Conservation (phyloP, 2,888 invertebrate genomes). For the Drosophila dives region DNA sequence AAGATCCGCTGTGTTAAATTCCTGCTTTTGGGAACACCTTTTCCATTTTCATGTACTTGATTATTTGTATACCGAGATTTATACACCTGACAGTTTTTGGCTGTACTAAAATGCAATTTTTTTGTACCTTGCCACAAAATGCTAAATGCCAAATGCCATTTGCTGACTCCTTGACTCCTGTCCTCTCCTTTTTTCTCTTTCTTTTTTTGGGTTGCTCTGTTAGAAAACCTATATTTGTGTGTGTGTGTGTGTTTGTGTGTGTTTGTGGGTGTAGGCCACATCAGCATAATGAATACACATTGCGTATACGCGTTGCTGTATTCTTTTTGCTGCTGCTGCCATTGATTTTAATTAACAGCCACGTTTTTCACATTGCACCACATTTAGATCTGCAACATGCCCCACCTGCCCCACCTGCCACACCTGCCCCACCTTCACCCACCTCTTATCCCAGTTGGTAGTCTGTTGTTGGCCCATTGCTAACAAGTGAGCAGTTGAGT, state of each 20-base stretch:
- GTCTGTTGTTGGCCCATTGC: not conserved
- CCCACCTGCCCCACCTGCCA: not conserved
- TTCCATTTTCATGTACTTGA: too few species aligned
- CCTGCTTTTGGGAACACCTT: too few species aligned
- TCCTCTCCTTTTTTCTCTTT: not conserved
- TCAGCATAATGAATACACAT: conserved; percentile 42
- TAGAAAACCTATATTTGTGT: conserved; percentile 12
- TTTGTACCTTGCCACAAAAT: conserved; percentile 45
- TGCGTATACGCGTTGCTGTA: conserved; percentile 41
- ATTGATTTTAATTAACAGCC: conserved; percentile 39
- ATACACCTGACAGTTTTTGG: conserved; percentile 11
- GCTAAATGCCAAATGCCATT: conserved; percentile 25
- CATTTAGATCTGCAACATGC: not conserved
- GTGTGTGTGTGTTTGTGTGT: conserved; percentile 5
- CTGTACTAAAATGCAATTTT: conserved; percentile 51
- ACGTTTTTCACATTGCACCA: not conserved
- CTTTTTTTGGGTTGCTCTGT: conserved; percentile 27
- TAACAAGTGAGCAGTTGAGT: conserved; percentile 33
- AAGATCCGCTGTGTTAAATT: too few species aligned
- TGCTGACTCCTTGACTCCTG: conserved; percentile 10
- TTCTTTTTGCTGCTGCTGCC: not conserved
- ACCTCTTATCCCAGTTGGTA: not conserved
- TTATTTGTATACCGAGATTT: too few species aligned
- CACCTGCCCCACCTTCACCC: too few species aligned
- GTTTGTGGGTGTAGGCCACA: conserved; percentile 3